Base-by-base conservation (phyloP, 2,888 invertebrate species). In the Chironomus tentans region DNA sequence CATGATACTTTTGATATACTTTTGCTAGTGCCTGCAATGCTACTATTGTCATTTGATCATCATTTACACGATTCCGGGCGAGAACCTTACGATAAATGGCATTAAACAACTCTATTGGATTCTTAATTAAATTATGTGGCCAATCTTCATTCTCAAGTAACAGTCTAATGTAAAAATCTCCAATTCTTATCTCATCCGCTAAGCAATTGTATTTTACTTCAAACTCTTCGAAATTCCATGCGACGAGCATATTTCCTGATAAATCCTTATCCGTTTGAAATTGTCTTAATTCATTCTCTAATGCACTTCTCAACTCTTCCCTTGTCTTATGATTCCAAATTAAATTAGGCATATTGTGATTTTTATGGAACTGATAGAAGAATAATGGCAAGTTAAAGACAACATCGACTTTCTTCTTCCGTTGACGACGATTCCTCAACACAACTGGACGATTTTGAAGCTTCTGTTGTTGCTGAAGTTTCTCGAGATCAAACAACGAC, bases 241-340 rank as follows among this genome's bases (percentile, higher is more conserved):
- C 94, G 0, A 94, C 93, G 28, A 94, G 86, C 72, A 89, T 87
- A 24, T 88, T 88, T 24, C 92, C 92, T 21, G 93, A 92, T 78
- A 96, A 87, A 81, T 98, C 98, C 78, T 95, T 90, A 84, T 98
- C 98, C 4, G 91, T 90, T 0, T 89, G 89, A 84, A 99, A 96
- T 77, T 93, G 91, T 68, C 97, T 88, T 74, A 98, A 89, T 84
- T 99, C 98, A 82, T 92, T 94, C 82, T 98, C 97, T 78, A 99
- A 86, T 1, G 94, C 93, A 82, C 93, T 92, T 78, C 95, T 88
- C 75, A 99, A 86, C 83, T 99, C 98, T 84, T 98, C 98, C 71
- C 98, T 88, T 0, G 98, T 99, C 92, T 95, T 97, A 82, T 97
- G 97, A 84, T 99, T 99, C 99, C 99, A 99, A 81, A 99, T 97